Evolutionary conservation across 2,113 vertebrate genomes (phyloP), one percentile per base, ranked within the genome.

Genomic region (Plecturocebus donacophilus): DNA sequence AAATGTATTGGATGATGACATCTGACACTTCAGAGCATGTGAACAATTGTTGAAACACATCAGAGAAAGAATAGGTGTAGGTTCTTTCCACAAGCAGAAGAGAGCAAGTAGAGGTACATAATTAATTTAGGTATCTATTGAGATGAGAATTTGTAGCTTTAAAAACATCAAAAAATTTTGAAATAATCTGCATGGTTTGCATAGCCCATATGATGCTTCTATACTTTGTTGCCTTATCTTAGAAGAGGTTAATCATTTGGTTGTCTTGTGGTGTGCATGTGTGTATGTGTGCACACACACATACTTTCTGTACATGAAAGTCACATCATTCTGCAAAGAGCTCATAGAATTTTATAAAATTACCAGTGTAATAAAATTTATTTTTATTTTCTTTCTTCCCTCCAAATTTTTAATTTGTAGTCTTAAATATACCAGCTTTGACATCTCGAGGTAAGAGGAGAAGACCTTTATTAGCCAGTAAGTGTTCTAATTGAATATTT

Each of bases 71-170:
- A 47, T 85, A 85, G 79, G 7, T 23, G 10, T 54, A 32, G 56
- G 8, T 87, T 87, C 35, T 16, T 85, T 58, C n/a, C 52, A 54
- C 8, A 87, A 73, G 92, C 23, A 75, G 10, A 92, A 47, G 38
- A 84, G 64, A 58, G 19, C 4, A 71, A 6, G 19, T 45, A 11
- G 19, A 83, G 10, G 9, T 47, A 75, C 5, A 35, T 58, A 76
- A 84, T 79, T 92, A 58, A 93, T 40, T 49, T 86, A 88, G 2
- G 84, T 68, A 80, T 30, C 38, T 58, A 52, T 71, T 45, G 79
- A 83, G 45, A 47, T 54, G 14, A 82, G 42, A 79, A 32, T 45
- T 87, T 73, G 94, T 17, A 80, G 27, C 64, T 91, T 91, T 21
- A 77, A 91, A 94, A 47, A 25, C 1, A 40, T 14, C 19, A 25